These are phyloP conservation scores for Montipora capitata DNA, from an alignment of 92 coral and sea anemone species.

Conservation along the genomic window DNA sequence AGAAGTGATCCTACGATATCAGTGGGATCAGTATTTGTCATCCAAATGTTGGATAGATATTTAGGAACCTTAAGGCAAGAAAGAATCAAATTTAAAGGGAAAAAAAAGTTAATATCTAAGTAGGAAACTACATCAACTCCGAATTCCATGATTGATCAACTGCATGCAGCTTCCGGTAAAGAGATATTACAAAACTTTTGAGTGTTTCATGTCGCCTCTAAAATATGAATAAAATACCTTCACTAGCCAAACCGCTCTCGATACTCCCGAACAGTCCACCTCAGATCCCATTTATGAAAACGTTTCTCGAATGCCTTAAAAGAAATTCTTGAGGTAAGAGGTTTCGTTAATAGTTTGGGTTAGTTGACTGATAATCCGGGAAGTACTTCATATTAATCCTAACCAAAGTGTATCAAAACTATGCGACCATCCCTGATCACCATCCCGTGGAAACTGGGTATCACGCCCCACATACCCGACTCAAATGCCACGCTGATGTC, in stretches of 20 bases:
- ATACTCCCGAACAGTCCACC: conserved; percentile 89
- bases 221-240: conserved; percentile 69
- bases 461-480: too few relatives aligned
- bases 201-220: background rate
- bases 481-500: too few relatives aligned
- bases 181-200: background rate
- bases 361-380: too few relatives aligned
- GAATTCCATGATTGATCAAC: background rate
- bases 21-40: conserved; percentile 85
- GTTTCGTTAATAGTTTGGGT: too few relatives aligned
- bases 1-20: conserved; percentile 92
- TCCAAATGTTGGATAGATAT: conserved; percentile 88
- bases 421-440: too few relatives aligned
- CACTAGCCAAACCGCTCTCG: conserved; percentile 95
- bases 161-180: background rate
- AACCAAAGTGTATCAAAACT: too few relatives aligned
- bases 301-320: too few relatives aligned
- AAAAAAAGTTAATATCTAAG: background rate
- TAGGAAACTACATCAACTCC: too few relatives aligned
- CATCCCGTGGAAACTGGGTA: too few relatives aligned
- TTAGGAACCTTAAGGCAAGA: conserved; percentile 85
- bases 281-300: conserved; percentile 54
- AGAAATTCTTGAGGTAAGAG: too few relatives aligned
- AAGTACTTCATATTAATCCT: too few relatives aligned
- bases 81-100: background rate